Evolutionary conservation across 2,888 invertebrate species (phyloP), one percentile per base, ranked within the genome.

Genomic region (Muscina levida): DNA sequence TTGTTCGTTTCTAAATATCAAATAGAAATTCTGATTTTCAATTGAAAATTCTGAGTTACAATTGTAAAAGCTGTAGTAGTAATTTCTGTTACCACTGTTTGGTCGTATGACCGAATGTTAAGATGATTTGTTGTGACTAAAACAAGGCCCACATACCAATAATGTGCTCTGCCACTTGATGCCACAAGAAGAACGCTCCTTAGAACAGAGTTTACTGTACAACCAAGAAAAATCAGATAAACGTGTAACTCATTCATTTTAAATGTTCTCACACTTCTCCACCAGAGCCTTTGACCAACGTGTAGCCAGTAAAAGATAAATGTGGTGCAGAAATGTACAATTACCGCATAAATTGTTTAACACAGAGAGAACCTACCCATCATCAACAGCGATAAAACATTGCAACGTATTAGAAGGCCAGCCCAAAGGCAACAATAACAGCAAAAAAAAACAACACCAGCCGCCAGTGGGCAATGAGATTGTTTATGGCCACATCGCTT

Each of bases 331-430:
- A 87, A 87, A 85, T 51, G 44, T 73, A 84, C 86, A 87, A 87
- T 87, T 87, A 88, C 87, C 87, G 83, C 85, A 87, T 87, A 87
- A 88, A 88, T 87, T 87, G 87, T 85, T 62, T 39, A 68, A 65
- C 42, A 65, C 26, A 48, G 51, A 8, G 39, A 48, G 51, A 8
- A 19, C 6, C 57, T n/a, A n/a, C n/a, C n/a, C n/a, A n/a, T n/a
- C 68, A 39, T 31, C 66, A 79, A 42, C 48, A 74, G 77, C 57
- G 65, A 81, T 81, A 77, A 81, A 82, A 79, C 31, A 31, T 5
- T 8, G 8, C 31, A n/a, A n/a, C n/a, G 31, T 31, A 31, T 3
- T 31, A 31, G 4, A 31, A 31, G 31, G 31, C 31, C 8, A 5
- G 8, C 31, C n/a, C 3, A 31, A 31, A 31, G 31, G 31, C 31